Percentiles rank a stretch among this genome's conserved stretches.
These are phyloP conservation scores for Pampusana beccarii DNA, from an alignment of 2,113 vertebrate species.

Conservation along the genomic window DNA sequence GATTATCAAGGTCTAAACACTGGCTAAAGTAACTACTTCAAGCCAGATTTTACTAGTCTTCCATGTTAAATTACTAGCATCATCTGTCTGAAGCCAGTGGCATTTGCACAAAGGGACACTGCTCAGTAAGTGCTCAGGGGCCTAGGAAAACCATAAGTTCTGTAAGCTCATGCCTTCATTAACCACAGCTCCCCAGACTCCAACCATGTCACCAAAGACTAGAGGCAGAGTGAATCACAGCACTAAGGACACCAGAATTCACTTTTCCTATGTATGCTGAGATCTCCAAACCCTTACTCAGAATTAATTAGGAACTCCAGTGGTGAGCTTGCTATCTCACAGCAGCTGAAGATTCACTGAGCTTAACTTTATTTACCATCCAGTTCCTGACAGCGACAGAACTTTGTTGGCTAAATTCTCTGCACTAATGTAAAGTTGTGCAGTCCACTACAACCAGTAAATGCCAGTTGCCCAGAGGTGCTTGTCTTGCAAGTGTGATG, in stretches of 20 bases:
- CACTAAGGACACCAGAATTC: not conserved
- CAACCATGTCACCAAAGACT: fast-evolving
- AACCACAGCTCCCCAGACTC: not conserved
- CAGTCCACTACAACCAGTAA: not conserved
- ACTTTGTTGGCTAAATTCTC: not conserved
- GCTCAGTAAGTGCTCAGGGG: not conserved
- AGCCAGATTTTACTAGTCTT: not conserved
- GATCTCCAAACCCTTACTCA: not conserved
- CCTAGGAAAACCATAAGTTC: not conserved
- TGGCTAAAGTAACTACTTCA: not conserved
- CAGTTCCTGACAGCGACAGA: not conserved
- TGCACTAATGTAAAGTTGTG: fast-evolving
- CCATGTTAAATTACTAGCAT: not conserved
- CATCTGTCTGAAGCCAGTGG: not conserved
- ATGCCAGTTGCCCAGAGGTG: not conserved
- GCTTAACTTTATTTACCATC: not conserved
- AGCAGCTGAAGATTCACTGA: not conserved
- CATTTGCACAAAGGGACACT: not conserved
- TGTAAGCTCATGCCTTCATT: not conserved
- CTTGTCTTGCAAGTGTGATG: not conserved
- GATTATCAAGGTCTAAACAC: not conserved
- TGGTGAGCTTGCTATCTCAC: not conserved
- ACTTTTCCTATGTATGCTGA: not conserved
- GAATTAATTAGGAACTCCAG: not conserved
- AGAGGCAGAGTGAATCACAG: not conserved